Evolutionary conservation across 30 jellyfish, hydroid and myxozoan species (phyloP).

Genomic region (Nemopilema nomurai): DNA sequence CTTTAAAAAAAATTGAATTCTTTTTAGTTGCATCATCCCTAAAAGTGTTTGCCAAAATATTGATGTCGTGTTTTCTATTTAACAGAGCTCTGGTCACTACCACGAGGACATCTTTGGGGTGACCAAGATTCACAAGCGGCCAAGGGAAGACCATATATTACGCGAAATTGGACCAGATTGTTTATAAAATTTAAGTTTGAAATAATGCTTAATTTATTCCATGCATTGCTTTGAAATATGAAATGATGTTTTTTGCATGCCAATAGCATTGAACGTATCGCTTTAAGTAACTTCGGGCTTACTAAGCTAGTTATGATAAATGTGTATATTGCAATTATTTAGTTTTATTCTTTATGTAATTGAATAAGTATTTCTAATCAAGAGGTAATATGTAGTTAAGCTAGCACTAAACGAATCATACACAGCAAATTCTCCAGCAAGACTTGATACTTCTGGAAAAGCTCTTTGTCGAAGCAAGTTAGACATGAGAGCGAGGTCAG

Average conservation of each 20-base stretch:
- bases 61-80: background rate
- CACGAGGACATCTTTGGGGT: slow-evolving; percentile 90
- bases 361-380: too few relatives aligned
- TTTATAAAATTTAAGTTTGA: too few relatives aligned
- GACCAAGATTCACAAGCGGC: slow-evolving; percentile 26
- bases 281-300: too few relatives aligned
- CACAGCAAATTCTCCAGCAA: background rate
- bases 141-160: background rate
- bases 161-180: background rate
- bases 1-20: too few relatives aligned
- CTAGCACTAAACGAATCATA: background rate
- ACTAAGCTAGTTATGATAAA: too few relatives aligned
- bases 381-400: background rate
- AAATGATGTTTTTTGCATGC: too few relatives aligned
- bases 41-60: background rate
- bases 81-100: slow-evolving; percentile 73
- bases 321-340: too few relatives aligned
- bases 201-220: too few relatives aligned
- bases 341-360: too few relatives aligned
- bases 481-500: too few relatives aligned
- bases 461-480: background rate
- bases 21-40: background rate
- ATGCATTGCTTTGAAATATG: too few relatives aligned
- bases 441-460: background rate
- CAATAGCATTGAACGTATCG: too few relatives aligned